Conservation (phyloP, 2,888 invertebrate genomes). For the Mimachlamys varia region DNA sequence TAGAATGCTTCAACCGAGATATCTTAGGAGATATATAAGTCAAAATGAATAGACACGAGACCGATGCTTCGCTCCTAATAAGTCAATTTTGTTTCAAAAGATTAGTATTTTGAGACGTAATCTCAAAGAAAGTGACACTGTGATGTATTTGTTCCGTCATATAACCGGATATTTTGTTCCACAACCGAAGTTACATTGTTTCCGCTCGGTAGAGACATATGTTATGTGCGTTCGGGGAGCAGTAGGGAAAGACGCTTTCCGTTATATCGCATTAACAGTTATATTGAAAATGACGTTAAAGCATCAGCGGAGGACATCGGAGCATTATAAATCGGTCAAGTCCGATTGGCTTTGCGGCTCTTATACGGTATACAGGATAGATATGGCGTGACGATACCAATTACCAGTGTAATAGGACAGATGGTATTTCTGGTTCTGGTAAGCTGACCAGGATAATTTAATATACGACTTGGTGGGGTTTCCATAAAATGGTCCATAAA, state of each 20-base stretch:
- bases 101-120: background rate
- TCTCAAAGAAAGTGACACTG: background rate
- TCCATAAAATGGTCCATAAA: background rate
- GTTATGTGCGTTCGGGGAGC: background rate
- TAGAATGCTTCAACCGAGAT: background rate
- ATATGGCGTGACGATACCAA: background rate
- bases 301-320: background rate
- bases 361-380: background rate
- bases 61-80: background rate
- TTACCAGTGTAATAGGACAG: background rate
- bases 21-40: background rate
- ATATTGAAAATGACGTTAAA: background rate
- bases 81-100: background rate
- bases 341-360: background rate
- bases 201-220: background rate
- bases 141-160: background rate
- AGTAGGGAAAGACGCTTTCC: background rate
- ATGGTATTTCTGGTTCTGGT: background rate
- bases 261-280: background rate
- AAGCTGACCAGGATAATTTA: background rate
- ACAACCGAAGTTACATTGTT: background rate
- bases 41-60: background rate
- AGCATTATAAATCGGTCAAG: constrained; percentile 10
- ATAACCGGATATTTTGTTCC: constrained; percentile 1
- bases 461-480: background rate